phyloP scores from a whole-genome alignment of 1,140 invertebrate genomes.

The Sinonovacula constricta region DNA sequence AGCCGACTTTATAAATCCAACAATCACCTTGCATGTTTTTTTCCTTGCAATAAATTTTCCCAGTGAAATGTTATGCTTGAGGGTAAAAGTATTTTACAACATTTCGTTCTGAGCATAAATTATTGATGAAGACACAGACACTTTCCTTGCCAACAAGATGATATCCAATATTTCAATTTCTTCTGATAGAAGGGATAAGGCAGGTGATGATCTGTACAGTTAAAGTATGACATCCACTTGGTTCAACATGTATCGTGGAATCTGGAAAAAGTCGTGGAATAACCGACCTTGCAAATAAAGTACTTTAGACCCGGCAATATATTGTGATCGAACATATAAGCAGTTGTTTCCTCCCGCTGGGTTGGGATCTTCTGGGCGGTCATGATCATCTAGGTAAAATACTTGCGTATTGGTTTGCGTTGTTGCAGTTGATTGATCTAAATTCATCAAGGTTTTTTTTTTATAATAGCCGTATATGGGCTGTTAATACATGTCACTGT shows the following conservation, averaged over 20 bases:
- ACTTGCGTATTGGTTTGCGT: slow-evolving; percentile 21
- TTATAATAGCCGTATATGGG: slow-evolving; percentile 28
- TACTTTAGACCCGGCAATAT: slow-evolving; percentile 7
- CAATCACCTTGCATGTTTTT: slow-evolving; percentile 18
- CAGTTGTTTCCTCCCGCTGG: slow-evolving; percentile 5
- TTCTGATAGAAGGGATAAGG: neutral
- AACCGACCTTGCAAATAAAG: slow-evolving; percentile 37
- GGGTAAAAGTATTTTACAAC: slow-evolving; percentile 7
- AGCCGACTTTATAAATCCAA: no score
- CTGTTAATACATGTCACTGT: slow-evolving; percentile 38
- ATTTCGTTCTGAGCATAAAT: slow-evolving; percentile 30
- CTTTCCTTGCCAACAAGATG: slow-evolving; percentile 16
- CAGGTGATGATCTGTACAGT: slow-evolving; percentile 16
- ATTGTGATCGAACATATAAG: neutral
- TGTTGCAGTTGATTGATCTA: slow-evolving; percentile 5
- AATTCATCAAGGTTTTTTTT: no score
- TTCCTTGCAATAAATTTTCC: slow-evolving; percentile 36
- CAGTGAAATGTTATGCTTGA: slow-evolving; percentile 16
- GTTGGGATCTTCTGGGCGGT: slow-evolving; percentile 17
- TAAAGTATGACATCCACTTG: slow-evolving; percentile 21
- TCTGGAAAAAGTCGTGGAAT: slow-evolving; percentile 27
- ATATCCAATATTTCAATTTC: slow-evolving; percentile 12
- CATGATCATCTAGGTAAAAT: slow-evolving; percentile 27
- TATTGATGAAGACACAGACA: slow-evolving; percentile 5
- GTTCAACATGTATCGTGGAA: no score